phyloP scores from a whole-genome alignment of 2,797 vertebrate genomes.

The Hafferia zeledoni region DNA sequence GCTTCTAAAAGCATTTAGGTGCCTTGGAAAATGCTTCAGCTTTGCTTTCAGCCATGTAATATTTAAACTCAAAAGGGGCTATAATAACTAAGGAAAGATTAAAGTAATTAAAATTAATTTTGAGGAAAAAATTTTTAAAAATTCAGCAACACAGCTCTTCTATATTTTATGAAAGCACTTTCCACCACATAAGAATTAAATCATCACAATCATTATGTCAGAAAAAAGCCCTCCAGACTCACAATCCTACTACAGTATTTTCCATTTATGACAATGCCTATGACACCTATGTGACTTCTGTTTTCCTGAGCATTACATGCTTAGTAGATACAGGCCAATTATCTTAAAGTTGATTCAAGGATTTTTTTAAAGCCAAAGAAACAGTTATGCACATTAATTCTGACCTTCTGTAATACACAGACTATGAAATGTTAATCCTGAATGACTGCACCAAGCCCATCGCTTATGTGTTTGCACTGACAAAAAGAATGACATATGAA shows the following conservation, averaged over 20 bases:
- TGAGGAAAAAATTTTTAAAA: neutral
- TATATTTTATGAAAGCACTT: neutral
- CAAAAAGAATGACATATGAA: neutral
- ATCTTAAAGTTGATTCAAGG: neutral
- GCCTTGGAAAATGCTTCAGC: neutral
- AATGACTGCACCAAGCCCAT: neutral
- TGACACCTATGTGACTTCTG: neutral
- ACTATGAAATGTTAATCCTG: neutral
- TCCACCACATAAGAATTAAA: neutral
- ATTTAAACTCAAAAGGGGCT: neutral
- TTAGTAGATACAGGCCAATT: neutral
- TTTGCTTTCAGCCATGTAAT: neutral
- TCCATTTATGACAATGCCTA: neutral
- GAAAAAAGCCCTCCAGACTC: fast-evolving
- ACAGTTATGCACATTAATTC: neutral
- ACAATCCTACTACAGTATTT: neutral
- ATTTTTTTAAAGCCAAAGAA: neutral
- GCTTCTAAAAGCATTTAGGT: neutral
- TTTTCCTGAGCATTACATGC: neutral
- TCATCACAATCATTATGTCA: neutral
- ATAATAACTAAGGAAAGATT: neutral
- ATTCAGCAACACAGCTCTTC: neutral
- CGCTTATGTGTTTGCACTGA: neutral
- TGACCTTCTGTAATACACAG: neutral
- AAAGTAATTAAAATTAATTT: neutral